Evolutionary conservation across 92 coral and sea anemone genomes (phyloP).

Genomic region (Blastomussa wellsi): DNA sequence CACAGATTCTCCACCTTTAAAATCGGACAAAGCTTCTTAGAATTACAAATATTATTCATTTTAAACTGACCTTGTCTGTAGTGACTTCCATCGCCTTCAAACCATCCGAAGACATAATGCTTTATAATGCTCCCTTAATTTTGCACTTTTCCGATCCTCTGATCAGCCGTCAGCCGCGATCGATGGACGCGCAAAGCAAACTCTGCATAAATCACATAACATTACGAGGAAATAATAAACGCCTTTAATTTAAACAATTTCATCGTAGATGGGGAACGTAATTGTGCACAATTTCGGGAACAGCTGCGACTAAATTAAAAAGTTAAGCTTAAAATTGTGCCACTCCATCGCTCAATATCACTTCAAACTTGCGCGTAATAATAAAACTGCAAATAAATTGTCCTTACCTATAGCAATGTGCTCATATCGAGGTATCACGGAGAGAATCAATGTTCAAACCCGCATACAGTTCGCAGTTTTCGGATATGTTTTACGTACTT

Average conservation of each 20-base stretch:
- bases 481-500: neutral
- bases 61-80: slow-evolving; percentile 41
- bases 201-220: slow-evolving; percentile 3
- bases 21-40: neutral
- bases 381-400: neutral
- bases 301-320: slow-evolving; percentile 23
- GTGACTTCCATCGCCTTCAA: slow-evolving; percentile 58
- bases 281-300: neutral
- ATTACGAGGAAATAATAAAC: neutral
- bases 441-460: neutral
- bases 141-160: neutral
- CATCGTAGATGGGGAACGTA: neutral
- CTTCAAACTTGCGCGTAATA: neutral
- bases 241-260: neutral
- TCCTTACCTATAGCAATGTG: slow-evolving; percentile 2
- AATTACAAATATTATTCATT: neutral
- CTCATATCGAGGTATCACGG: neutral
- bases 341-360: slow-evolving; percentile 23
- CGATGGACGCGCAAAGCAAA: neutral
- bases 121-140: neutral
- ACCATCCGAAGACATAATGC: slow-evolving; percentile 51
- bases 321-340: neutral
- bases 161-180: neutral
- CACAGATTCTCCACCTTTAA: neutral
- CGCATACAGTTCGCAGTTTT: neutral